These are phyloP conservation scores for Nannoperca obscura DNA, from an alignment of 2,797 vertebrate genomes.

Conservation along the genomic window DNA sequence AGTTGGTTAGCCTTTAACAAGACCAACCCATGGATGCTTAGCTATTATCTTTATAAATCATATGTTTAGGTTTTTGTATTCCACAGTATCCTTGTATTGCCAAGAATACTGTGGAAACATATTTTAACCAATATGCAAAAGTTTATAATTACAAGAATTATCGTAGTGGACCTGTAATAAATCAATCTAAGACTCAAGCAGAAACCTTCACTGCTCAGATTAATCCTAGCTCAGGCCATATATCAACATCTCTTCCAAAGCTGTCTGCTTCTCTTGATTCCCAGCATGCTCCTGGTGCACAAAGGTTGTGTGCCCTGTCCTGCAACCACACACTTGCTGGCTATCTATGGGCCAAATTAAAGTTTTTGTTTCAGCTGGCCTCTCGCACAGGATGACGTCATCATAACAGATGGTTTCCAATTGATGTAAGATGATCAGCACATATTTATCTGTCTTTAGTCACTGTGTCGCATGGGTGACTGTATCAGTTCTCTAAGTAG, in stretches of 20 bases:
- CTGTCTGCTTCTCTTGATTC: not conserved
- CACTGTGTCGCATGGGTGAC: slow-evolving; percentile 15
- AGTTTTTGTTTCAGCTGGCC: not conserved
- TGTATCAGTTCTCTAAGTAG: slow-evolving; percentile 20
- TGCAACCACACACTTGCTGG: not conserved
- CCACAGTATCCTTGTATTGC: too few species aligned
- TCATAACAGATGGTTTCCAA: slow-evolving; percentile 16
- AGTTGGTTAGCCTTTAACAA: not conserved
- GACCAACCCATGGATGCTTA: not conserved
- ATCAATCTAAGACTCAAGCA: not conserved
- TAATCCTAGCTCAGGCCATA: not conserved
- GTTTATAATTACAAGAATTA: not conserved
- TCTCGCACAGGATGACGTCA: slow-evolving; percentile 18
- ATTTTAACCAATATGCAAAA: not conserved
- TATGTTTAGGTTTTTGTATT: too few species aligned
- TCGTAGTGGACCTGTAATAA: not conserved
- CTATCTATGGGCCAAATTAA: slow-evolving; percentile 5
- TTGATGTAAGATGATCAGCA: slow-evolving; percentile 15
- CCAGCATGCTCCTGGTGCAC: not conserved
- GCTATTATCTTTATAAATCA: not conserved
- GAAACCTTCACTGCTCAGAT: not conserved
- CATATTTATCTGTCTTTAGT: not conserved
- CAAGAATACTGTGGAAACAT: too few species aligned
- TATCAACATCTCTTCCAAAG: not conserved
- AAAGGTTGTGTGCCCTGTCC: not conserved